Evolutionary conservation across 2,888 invertebrate genomes (phyloP), one percentile per base, ranked within the genome.

Genomic region (Eurois occulta): DNA sequence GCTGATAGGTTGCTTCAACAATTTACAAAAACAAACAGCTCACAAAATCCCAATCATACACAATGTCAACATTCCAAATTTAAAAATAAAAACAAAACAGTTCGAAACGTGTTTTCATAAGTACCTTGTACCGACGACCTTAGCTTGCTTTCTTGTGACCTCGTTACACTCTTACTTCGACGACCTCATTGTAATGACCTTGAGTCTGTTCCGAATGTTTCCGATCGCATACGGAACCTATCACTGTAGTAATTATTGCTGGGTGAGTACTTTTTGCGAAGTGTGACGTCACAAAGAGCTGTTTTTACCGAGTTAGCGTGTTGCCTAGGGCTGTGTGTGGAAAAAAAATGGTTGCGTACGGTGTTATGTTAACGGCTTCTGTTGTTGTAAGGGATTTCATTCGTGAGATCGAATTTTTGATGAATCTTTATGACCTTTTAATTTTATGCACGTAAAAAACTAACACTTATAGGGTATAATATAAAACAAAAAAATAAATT

Each of bases 71-170:
- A 32, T 46, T 43, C n/a, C 32, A 68, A 72, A 66, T 21, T 32
- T 38, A 72, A n/a, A 68, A 72, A 69, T 77, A 55, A 66, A 58
- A 77, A 84, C 64, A 70, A 72, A 68, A 80, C 76, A 75, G n/a
- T 13, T 46, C 46, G 18, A 72, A 78, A 79, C 86, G 55, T 71
- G 83, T 83, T 73, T 69, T 62, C 55, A 52, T 72, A 66, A 80
- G 77, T 68, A 81, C 87, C 87, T 87, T 86, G 87, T 66, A 41
- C 8, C 8, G n/a, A 21, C 62, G 81, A 87, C 87, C 87, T 87
- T 77, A 82, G 69, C 78, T 87, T 77, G 82, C 82, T 86, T 87
- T 87, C 87, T 81, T 79, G 76, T 66, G 77, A 80, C 87, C 87
- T 88, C 76, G 86, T 72, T 69, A 74, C 78, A 79, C 75, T 83